Base-by-base conservation (phyloP, 2,113 vertebrate species). In the Turnix velox region DNA sequence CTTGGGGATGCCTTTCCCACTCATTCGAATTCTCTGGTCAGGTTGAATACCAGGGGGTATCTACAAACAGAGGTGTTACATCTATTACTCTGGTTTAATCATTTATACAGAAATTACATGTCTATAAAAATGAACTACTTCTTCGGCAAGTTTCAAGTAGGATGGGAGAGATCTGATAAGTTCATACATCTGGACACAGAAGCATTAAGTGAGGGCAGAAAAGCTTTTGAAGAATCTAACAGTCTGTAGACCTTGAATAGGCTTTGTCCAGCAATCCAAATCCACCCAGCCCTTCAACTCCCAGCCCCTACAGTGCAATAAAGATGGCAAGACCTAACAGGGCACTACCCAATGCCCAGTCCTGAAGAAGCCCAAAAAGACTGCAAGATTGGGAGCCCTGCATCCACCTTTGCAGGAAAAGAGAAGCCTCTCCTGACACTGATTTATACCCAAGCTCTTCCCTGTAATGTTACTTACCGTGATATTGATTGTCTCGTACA, bases 1-100 rank as follows among this genome's bases (percentile, higher is more conserved):
- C 22, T 98, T 98, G 49, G 99, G 98, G 80, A 99, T 99, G 72
- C 99, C 99, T 91, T 99, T 99, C 66, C 99, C 99, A 40, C 97
- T 89, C 88, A 99, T 97, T 46, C 98, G 98, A 88, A 99, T 99
- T 76, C 74, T 98, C 96, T 99, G 99, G 93, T 99, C 99, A 14
- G 97, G 77, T 95, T 99, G 99, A 86, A 98, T 94, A 28, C 99
- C 99, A 37, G 98, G 96, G 18, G 99, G 98, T 67, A 99, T 99
- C 99, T 99, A 43, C 4, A n/a, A 92, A 87, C 33, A 93, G 7
- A 49, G 23, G 31, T 28, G 10, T 16, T 31, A 33, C 4, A 1
- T 76, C 72, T 83, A 69, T 43, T 62, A 61, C 31, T 81, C 46
- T 42, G 9, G 10, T 59, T 69, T 31, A 73, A 42, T 33, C 25